These are phyloP conservation scores for Siniperca undulata DNA, from an alignment of 2,797 vertebrate species.

Conservation along the genomic window DNA sequence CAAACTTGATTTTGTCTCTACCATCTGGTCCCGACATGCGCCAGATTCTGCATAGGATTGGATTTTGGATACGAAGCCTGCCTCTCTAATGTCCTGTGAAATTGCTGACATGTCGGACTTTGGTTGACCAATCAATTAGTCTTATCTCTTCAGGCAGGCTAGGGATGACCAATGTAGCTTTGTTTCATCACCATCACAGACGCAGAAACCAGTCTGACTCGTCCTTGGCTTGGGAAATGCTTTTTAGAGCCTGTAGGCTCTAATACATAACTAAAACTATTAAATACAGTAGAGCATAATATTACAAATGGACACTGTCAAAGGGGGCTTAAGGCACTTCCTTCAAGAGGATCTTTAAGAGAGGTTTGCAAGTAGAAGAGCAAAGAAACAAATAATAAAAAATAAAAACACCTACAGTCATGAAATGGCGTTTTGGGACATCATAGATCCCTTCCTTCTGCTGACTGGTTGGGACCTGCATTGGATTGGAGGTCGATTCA, in stretches of 20 bases:
- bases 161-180: conserved; percentile 52
- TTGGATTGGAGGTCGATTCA: conserved; percentile 81
- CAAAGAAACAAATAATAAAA: conserved; percentile 76
- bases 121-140: conserved; percentile 63
- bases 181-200: conserved; percentile 39
- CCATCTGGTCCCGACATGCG: conserved; percentile 55
- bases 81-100: conserved; percentile 70
- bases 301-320: conserved; percentile 18
- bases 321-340: conserved; percentile 58
- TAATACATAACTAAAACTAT: conserved; percentile 4
- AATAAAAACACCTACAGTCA: conserved; percentile 95
- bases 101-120: conserved; percentile 67
- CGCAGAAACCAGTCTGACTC: conserved; percentile 18
- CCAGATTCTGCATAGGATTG: conserved; percentile 55
- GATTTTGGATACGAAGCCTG: conserved; percentile 54
- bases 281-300: conserved; percentile 13
- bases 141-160: conserved; percentile 58
- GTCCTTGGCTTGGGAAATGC: conserved; percentile 5
- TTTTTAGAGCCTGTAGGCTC: conserved; percentile 28
- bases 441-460: conserved; percentile 99
- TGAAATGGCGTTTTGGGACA: conserved; percentile 99
- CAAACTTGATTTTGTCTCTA: conserved; percentile 26
- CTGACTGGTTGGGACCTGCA: conserved; percentile 98
- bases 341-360: conserved; percentile 70
- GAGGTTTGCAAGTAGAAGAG: conserved; percentile 84